Evolutionary conservation across 2,113 vertebrate species (phyloP), one percentile per base, ranked within the genome.

Genomic region (Nettapus auritus): DNA sequence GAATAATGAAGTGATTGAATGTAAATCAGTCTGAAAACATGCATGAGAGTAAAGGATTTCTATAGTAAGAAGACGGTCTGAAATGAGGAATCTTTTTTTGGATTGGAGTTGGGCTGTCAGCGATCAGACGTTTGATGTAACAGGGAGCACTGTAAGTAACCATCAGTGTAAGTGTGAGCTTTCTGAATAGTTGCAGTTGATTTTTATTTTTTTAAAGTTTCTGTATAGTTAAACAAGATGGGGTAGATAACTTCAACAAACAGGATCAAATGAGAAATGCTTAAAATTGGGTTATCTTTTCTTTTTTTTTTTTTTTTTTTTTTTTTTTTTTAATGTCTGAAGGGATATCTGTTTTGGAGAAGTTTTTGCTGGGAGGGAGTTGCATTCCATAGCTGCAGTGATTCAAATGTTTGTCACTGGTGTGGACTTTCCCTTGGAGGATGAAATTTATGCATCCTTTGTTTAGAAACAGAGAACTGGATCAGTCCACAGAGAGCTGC

Each of bases 101-200:
- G 11, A 26, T 59, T 29, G 36, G 33, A 44, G 19, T 64, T 67
- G 60, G 9, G 5, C 76, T 91, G 34, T 62, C n/a, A 50, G 40
- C 23, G 62, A 53, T 44, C 12, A 40, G 73, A 80, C 88, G 6
- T 40, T 38, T 53, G 66, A 13, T 93, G 26, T 22, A 40, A 0
- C 48, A 46, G 50, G 25, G 66, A 57, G 23, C 36, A 17, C 23
- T 90, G 13, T 75, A 56, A 76, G 33, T 79, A 96, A 13, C 11
- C 1, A 6, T 1, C 1, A 3, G 15, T 46, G 19, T 38, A 83
- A 25, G 4, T 22, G 5, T 29, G 19, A 75, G 22, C 16, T 28
- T 68, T 87, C 48, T 76, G 62, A 66, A 29, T 71, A 93, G 56
- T 28, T 75, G 14, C 48, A 84, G 0, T 0, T 31, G 13, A 70